Evolutionary conservation across 2,113 vertebrate genomes (phyloP).

Genomic region (Cinclus mexicanus): DNA sequence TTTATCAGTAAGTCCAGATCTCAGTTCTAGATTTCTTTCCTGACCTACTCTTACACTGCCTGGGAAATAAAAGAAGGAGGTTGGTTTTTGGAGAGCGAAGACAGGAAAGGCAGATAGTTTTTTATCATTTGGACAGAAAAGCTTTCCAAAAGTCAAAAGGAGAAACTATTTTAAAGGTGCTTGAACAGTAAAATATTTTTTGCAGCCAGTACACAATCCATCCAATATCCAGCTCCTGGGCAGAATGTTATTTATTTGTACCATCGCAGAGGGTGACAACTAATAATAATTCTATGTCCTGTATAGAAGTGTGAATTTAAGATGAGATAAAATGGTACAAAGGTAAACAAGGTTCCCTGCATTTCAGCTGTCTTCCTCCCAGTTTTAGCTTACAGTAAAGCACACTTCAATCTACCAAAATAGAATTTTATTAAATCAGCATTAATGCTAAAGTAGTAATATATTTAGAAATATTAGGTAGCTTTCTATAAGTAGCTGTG

Average conservation of each 20-base stretch:
- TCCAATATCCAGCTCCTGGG: rapidly evolving
- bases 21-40: background rate
- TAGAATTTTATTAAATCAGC: background rate
- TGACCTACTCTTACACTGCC: background rate
- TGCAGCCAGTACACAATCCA: background rate
- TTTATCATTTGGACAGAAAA: background rate
- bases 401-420: background rate
- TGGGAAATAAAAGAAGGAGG: background rate
- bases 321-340: background rate
- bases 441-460: background rate
- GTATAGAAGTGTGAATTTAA: background rate
- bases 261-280: background rate
- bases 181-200: background rate
- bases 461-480: background rate
- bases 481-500: background rate
- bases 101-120: background rate
- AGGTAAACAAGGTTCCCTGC: background rate
- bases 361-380: background rate
- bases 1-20: background rate
- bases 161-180: background rate
- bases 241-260: background rate
- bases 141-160: background rate
- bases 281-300: background rate
- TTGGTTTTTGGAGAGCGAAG: background rate
- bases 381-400: background rate